These are phyloP conservation scores for Drosophila formosana DNA, from an alignment of 2,888 invertebrate genomes.

Conservation along the genomic window DNA sequence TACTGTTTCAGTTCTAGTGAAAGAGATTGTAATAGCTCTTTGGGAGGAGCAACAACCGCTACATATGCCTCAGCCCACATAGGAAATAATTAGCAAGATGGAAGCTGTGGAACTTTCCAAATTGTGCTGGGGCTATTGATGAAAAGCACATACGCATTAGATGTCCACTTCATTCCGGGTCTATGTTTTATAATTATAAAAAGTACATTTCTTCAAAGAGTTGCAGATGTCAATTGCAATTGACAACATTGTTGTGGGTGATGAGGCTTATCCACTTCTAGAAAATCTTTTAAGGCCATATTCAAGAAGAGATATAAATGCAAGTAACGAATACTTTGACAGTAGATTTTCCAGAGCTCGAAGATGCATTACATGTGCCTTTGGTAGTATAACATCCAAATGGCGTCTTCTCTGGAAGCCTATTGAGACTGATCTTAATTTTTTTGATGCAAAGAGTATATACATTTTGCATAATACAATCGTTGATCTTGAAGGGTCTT, in stretches of 20 bases:
- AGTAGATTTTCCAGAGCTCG: too few relatives aligned
- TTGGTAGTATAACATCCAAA: too few relatives aligned
- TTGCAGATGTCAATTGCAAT: not conserved
- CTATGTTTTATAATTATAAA: not conserved
- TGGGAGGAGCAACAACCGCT: slow-evolving; percentile 14
- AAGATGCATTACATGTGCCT: too few relatives aligned
- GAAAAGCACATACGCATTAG: not conserved
- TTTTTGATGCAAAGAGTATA: slow-evolving; percentile 1
- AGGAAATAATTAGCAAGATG: slow-evolving; percentile 10
- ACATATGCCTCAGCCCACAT: slow-evolving; percentile 1
- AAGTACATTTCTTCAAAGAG: not conserved
- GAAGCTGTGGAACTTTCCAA: not conserved
- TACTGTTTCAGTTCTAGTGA: slow-evolving; percentile 6
- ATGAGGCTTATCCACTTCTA: too few relatives aligned
- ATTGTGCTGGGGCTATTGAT: not conserved
- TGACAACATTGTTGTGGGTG: too few relatives aligned
- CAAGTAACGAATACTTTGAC: not conserved
- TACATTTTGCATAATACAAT: slow-evolving; percentile 1
- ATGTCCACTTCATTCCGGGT: not conserved
- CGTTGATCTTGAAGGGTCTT: not conserved
- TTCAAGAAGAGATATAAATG: not conserved
- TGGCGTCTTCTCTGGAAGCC: too few relatives aligned
- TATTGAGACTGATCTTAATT: not conserved
- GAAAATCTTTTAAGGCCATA: too few relatives aligned
- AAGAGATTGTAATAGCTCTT: slow-evolving; percentile 14